Evolutionary conservation across 2,888 invertebrate genomes (phyloP).

Genomic region (Philaethria dido): DNA sequence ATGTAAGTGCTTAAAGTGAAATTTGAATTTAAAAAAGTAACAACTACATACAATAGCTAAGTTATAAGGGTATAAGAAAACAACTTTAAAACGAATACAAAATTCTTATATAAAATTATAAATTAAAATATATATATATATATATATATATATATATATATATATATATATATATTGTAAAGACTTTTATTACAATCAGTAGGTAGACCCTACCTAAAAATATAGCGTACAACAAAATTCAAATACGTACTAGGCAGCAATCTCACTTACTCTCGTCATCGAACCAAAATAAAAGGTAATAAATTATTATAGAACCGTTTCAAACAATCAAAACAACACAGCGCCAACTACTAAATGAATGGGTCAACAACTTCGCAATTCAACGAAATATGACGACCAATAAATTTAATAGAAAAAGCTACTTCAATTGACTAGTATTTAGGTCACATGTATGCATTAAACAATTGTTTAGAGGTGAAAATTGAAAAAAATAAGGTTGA

Average conservation of each 20-base stretch:
- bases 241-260: background rate
- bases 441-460: constrained; percentile 50
- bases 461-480: background rate
- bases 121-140: too few species aligned
- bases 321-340: constrained; percentile 47
- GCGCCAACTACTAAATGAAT: constrained; percentile 24
- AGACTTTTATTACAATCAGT: too few species aligned
- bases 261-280: background rate
- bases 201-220: too few species aligned
- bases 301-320: constrained; percentile 25
- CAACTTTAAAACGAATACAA: too few species aligned
- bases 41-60: too few species aligned
- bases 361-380: constrained; percentile 64
- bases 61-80: too few species aligned
- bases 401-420: constrained; percentile 55
- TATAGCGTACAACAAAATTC: background rate
- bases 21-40: too few species aligned
- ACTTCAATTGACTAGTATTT: constrained; percentile 60
- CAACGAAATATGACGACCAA: constrained; percentile 55
- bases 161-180: too few species aligned
- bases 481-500: too few species aligned
- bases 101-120: too few species aligned
- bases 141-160: too few species aligned
- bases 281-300: constrained; percentile 20
- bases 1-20: too few species aligned